Conservation (phyloP, 2,113 vertebrate species). For the Lonchura striata region DNA sequence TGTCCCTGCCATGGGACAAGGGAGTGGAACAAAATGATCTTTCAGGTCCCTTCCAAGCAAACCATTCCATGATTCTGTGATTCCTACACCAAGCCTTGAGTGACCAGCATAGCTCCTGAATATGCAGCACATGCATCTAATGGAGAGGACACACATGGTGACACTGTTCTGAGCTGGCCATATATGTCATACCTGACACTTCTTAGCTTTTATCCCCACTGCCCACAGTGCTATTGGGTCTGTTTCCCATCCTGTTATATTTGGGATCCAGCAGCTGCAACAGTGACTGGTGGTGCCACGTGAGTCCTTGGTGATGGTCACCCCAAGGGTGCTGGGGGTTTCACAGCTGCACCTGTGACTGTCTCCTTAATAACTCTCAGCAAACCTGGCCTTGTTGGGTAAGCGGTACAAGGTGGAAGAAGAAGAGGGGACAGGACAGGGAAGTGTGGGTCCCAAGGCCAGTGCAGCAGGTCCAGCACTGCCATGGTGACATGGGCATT, state of each 20-base stretch:
- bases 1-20: neutral
- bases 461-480: neutral
- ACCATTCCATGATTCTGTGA: neutral
- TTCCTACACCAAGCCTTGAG: neutral
- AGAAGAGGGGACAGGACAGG: neutral
- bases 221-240: neutral
- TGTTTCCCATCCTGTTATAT: neutral
- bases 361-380: neutral
- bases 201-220: neutral
- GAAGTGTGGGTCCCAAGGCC: neutral
- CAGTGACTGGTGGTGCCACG: neutral
- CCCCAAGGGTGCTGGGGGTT: neutral
- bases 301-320: too few relatives aligned
- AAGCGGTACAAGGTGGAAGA: neutral
- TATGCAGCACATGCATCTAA: neutral
- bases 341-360: neutral
- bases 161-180: neutral
- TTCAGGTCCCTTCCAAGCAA: neutral
- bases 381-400: neutral
- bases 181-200: neutral
- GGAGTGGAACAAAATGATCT: neutral
- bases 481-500: fast-evolving
- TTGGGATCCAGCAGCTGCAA: neutral
- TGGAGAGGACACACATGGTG: neutral
- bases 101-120: neutral